Percentiles rank a stretch among this genome's conserved stretches.
These are phyloP conservation scores for Scylla paramamosain DNA, from an alignment of 1,140 invertebrate genomes.

Conservation along the genomic window DNA sequence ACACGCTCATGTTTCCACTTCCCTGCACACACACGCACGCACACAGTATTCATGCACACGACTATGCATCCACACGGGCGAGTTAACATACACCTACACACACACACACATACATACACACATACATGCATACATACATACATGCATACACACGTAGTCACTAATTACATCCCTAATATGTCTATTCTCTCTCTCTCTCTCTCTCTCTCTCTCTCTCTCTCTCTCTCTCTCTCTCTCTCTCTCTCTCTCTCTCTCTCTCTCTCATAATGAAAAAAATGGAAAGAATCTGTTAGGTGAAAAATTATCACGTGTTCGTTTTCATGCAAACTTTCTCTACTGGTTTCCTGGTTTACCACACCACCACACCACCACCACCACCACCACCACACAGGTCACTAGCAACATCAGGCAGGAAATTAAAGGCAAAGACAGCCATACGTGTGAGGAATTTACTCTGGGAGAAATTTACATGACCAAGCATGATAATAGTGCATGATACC, in stretches of 20 bases:
- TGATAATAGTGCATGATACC: too few species aligned
- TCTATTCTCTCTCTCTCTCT: too few species aligned
- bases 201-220: too few species aligned
- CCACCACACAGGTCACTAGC: not conserved
- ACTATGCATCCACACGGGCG: not conserved
- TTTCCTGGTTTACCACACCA: not conserved
- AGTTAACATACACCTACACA: not conserved
- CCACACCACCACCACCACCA: constrained; percentile 9
- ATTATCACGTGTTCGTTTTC: not conserved
- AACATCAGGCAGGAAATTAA: too few species aligned
- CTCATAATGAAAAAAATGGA: not conserved
- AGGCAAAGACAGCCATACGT: too few species aligned
- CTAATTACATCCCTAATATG: not conserved
- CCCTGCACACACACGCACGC: not conserved
- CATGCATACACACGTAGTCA: not conserved
- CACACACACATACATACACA: constrained; percentile 16
- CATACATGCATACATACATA: not conserved
- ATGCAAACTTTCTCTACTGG: not conserved
- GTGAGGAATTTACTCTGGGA: too few species aligned
- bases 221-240: too few species aligned
- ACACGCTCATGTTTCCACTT: not conserved
- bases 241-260: constrained; percentile 13
- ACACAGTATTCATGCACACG: not conserved
- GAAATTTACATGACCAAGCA: not conserved
- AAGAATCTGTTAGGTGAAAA: not conserved